Percentiles rank a stretch among this genome's conserved stretches.
Evolutionary conservation across 2,888 invertebrate species (phyloP).

Genomic region (Agrochola circellaris): DNA sequence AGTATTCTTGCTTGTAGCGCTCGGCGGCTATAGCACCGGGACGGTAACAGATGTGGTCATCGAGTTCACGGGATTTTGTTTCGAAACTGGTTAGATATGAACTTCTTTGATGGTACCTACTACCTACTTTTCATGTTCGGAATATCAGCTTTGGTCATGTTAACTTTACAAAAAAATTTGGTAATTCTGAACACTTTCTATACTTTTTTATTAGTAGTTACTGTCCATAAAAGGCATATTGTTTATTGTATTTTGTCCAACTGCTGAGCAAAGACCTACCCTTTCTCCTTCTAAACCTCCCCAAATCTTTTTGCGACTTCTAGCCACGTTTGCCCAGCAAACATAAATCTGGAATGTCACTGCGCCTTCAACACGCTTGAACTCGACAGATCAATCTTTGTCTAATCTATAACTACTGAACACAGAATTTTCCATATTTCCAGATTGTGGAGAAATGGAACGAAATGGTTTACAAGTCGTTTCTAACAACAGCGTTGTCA

Average conservation of each 20-base stretch:
- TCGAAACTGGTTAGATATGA: no score
- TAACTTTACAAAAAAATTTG: neutral
- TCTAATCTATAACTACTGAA: no score
- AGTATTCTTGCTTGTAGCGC: no score
- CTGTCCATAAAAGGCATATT: neutral
- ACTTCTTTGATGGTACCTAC: no score
- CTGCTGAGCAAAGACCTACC: neutral
- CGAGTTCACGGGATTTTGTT: no score
- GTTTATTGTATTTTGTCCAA: neutral
- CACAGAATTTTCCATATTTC: no score
- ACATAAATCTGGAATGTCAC: neutral
- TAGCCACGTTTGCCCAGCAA: neutral
- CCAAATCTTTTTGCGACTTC: neutral
- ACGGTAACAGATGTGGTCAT: no score
- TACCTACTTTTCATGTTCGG: no score
- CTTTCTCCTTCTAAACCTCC: neutral
- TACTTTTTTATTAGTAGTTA: neutral
- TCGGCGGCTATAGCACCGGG: no score
- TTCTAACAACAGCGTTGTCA: conserved; percentile 77
- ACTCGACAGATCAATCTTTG: no score
- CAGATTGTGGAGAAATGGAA: conserved; percentile 85
- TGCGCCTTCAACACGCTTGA: no score
- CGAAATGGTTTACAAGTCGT: conserved; percentile 82
- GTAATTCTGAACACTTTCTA: neutral
- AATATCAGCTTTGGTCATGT: neutral